Percentiles rank a stretch among this genome's conserved stretches.
Conservation (phyloP, 2,797 vertebrate species). For the Phrynocephalus forsythii region DNA sequence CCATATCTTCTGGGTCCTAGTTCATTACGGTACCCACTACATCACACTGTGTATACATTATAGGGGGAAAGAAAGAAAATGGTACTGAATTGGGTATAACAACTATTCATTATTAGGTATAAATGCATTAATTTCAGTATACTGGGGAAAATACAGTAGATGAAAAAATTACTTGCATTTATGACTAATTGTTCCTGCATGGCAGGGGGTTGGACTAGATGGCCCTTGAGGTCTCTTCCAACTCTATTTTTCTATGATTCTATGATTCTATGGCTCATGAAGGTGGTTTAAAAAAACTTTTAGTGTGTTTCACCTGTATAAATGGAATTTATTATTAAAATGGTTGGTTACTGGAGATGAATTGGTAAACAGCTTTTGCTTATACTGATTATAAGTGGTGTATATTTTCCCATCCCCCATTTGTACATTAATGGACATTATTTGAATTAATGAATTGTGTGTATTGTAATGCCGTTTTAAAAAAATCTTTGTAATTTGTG, state of each 20-base stretch:
- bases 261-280: too few relatives aligned
- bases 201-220: too few relatives aligned
- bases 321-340: background rate
- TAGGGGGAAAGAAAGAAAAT: too few relatives aligned
- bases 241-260: too few relatives aligned
- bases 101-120: background rate
- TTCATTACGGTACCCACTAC: too few relatives aligned
- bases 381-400: background rate
- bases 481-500: background rate
- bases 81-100: too few relatives aligned
- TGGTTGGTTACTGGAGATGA: background rate
- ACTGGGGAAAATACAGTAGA: background rate
- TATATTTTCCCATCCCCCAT: background rate
- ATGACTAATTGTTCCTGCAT: background rate
- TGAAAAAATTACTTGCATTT: background rate
- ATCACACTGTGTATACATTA: too few relatives aligned
- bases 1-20: too few relatives aligned
- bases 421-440: background rate
- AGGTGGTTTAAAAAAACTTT: background rate
- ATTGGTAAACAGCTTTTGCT: background rate
- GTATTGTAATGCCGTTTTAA: background rate
- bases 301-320: too few relatives aligned
- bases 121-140: background rate
- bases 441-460: background rate
- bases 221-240: too few relatives aligned